Base-by-base conservation (phyloP, 2,113 vertebrate species). In the Lepidiolamprologus cunningtoni region DNA sequence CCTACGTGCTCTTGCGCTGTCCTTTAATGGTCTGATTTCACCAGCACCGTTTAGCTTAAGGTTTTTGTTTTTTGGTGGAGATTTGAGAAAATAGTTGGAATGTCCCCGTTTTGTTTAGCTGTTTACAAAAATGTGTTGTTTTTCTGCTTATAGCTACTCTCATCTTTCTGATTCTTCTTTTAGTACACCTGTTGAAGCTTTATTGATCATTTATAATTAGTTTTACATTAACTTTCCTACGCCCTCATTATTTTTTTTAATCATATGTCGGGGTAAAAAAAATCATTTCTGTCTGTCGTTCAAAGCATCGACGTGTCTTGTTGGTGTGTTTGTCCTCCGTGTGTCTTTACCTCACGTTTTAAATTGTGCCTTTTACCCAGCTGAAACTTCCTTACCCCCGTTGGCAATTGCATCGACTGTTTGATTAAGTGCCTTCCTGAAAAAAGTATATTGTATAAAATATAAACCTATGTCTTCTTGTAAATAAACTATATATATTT, bases 401-500 rank as follows among this genome's bases (percentile, higher is more conserved):
- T 83, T 76, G 23, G 80, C 79, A 78, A 73, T 90, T 90, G 85
- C 63, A 58, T 81, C 9, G 28, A 91, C 85, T 87, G 79, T 92
- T 91, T 92, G 73, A 94, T 89, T 37, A 93, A 95, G 95, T 96
- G 96, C 95, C 96, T 96, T 93, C 88, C 81, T 83, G 83, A 47
- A 50, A 50, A 50, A 78, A 81, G 61, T 86, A 80, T 83, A 89
- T 78, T 92, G 86, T 94, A 92, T 88, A 90, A 84, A 94, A 93
- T 94, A 85, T 94, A 89, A 95, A 90, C 82, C 81, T 84, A 82
- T 89, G 84, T 86, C 84, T 40, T 91, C 84, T 86, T 96, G 96
- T 96, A 96, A 96, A 96, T 96, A 96, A 96, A 96, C 85, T 82
- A 40, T 92, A 85, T 95, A 87, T 95, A 92, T 92, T 95, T 89